Percentiles rank a stretch among this genome's conserved stretches.
These are phyloP conservation scores for Hemichromis elongatus DNA, from an alignment of 2,113 vertebrate genomes.

Conservation along the genomic window DNA sequence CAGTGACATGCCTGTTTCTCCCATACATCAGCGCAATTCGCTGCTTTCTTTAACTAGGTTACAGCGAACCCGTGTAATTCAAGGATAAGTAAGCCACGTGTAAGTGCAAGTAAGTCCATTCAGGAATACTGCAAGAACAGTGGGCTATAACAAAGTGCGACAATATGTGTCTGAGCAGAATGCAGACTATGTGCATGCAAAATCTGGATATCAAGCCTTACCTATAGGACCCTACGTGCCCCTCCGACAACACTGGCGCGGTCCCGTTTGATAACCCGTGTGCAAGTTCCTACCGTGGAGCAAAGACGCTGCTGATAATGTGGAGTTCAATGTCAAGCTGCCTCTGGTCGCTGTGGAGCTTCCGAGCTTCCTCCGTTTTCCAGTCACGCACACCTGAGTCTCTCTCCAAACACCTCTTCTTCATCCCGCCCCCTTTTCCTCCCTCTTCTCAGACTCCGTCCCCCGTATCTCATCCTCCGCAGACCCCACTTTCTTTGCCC, in stretches of 20 bases:
- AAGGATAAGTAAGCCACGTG: background rate
- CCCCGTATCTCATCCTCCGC: background rate
- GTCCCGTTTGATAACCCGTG: background rate
- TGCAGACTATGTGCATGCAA: background rate
- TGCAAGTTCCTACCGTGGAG: conserved; percentile 5
- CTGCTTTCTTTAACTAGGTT: background rate
- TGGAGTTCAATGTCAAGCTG: conserved; percentile 37
- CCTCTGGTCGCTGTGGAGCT: conserved; percentile 13
- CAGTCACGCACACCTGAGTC: conserved; percentile 73
- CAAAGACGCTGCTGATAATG: background rate
- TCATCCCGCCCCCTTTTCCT: conserved; percentile 19
- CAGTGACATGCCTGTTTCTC: background rate
- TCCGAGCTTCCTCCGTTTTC: conserved; percentile 63
- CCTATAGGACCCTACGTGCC: background rate
- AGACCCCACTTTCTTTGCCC: background rate
- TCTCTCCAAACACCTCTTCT: conserved; percentile 54
- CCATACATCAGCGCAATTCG: background rate
- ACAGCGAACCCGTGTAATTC: background rate
- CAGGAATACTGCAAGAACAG: background rate
- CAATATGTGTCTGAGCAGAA: background rate
- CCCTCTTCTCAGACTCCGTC: background rate
- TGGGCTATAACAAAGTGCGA: background rate
- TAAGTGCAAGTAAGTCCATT: background rate
- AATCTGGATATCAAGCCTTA: background rate
- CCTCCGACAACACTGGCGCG: background rate